A percentile compares a stretch with the other conserved stretches of the same genome.
These are phyloP conservation scores for Prunella strophiata DNA, from an alignment of 2,797 vertebrate species.

Conservation along the genomic window DNA sequence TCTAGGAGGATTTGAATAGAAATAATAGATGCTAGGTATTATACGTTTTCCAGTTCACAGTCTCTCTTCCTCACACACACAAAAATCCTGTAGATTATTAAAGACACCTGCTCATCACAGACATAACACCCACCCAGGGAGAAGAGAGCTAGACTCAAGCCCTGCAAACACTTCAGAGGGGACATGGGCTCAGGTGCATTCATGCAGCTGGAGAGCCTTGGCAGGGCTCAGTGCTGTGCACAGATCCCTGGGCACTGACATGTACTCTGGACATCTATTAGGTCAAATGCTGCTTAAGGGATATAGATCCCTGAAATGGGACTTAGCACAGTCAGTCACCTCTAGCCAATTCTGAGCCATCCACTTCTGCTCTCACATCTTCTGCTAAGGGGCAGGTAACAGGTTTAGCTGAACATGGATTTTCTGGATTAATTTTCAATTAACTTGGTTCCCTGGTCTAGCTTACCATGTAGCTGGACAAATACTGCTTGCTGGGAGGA, in stretches of 20 bases:
- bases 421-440: not conserved
- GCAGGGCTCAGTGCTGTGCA: not conserved
- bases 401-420: not conserved
- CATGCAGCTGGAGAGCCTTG: accelerated
- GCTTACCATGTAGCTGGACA: not conserved
- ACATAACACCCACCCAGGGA: not conserved
- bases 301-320: not conserved
- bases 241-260: accelerated
- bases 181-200: accelerated
- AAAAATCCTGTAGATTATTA: not conserved
- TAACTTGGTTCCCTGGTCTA: not conserved
- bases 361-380: not conserved
- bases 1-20: not conserved
- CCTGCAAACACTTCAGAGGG: not conserved
- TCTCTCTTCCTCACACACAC: not conserved
- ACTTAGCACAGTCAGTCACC: not conserved
- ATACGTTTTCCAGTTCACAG: not conserved
- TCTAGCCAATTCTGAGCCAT: not conserved
- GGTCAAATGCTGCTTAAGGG: not conserved
- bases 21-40: not conserved
- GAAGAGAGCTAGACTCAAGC: not conserved
- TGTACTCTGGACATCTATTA: not conserved
- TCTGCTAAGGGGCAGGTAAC: not conserved
- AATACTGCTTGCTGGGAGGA: not conserved
- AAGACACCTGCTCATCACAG: not conserved